Base-by-base conservation (phyloP, 2,797 vertebrate species). In the Gallinago solitaria region DNA sequence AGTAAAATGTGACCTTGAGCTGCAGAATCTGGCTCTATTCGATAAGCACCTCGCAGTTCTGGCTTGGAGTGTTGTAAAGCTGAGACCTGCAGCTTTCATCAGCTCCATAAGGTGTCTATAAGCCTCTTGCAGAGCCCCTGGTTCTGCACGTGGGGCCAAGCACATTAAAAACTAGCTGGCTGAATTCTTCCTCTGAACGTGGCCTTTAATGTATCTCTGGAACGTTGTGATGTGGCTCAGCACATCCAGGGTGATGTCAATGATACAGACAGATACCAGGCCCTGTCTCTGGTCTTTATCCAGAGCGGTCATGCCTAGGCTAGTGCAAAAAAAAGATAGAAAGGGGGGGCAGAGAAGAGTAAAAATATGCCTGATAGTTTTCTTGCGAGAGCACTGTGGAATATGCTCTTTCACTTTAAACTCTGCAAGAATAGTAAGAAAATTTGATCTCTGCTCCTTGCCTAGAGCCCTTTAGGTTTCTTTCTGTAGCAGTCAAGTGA, bases 301-400 rank as follows among this genome's bases (percentile, higher is more conserved):
- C 67, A 51, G 57, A 16, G 48, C 64, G 43, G 37, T 25, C 19
- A 2, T 16, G 45, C n/a, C 18, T 10, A 30, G 25, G 30, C 43
- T 57, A 19, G 11, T 64, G 64, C 57, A 43, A 43, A 43, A 61
- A 33, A 57, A 57, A 69, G 33, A 8, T 6, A 60, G 16, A 15
- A n/a, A 7, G 5, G 3, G 13, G 3, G 2, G 3, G 1, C 1
- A 0, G 1, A 3, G 6, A 51, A 23, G 1, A 47, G 13, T 64
- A 50, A 78, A 90, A 73, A 69, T 53, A 45, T 39, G 41, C 50
- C 57, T n/a, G n/a, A 50, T 65, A n/a, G 35, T 86, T 87, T 92
- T 87, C n/a, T 21, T 69, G 75, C 53, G 57, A 48, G 54, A 9
- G 24, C 0, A 0, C 65, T 37, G 65, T 71, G 74, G 63, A 88